Conservation (phyloP, 2,113 vertebrate genomes). For the Aramus guarauna region DNA sequence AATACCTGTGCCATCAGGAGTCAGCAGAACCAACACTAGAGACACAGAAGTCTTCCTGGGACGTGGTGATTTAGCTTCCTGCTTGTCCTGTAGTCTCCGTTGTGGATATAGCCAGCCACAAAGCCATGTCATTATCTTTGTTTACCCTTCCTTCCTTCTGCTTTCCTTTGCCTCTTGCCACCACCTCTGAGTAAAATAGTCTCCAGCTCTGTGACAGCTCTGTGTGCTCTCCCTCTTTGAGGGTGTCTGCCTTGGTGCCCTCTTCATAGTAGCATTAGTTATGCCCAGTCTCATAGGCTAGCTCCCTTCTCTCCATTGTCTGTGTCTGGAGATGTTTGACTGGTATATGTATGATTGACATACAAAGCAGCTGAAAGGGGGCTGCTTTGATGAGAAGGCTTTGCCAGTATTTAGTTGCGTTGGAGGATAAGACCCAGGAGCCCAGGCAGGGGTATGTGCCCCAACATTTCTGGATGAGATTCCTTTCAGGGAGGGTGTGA, state of each 20-base stretch:
- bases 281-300: background rate
- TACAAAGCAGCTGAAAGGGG: background rate
- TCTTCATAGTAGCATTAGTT: background rate
- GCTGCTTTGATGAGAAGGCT: background rate
- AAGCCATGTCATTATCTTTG: background rate
- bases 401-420: background rate
- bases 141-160: background rate
- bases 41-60: background rate
- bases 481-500: background rate
- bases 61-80: background rate
- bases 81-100: background rate
- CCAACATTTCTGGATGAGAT: background rate
- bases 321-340: background rate
- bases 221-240: background rate
- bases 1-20: background rate
- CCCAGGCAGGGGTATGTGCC: background rate
- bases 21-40: background rate
- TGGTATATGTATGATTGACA: background rate
- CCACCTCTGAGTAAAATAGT: background rate
- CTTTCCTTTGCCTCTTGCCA: background rate
- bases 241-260: background rate
- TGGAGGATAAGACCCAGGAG: background rate
- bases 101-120: background rate
- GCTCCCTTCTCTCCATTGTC: background rate
- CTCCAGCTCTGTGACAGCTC: background rate